Percentiles rank a stretch among this genome's conserved stretches.
Evolutionary conservation across 2,888 invertebrate species (phyloP).

Genomic region (Rhingia rostrata): DNA sequence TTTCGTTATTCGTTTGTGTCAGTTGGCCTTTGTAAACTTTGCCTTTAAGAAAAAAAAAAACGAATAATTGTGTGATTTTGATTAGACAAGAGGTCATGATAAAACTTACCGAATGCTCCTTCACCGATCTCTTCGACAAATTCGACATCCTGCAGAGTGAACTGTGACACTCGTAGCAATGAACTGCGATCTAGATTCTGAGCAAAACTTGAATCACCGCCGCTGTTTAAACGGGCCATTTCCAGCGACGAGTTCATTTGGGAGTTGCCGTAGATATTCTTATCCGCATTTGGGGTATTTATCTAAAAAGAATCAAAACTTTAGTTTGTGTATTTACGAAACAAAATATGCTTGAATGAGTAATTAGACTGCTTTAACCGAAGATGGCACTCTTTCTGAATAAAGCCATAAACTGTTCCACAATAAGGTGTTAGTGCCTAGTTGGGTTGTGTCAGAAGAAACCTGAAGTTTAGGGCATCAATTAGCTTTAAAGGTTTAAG

Average conservation of each 20-base stretch:
- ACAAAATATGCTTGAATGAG: background rate
- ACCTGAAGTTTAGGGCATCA: too few species aligned
- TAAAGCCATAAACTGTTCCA: too few species aligned
- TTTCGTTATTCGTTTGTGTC: constrained; percentile 86
- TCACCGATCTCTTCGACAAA: constrained; percentile 96
- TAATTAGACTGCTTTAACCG: background rate
- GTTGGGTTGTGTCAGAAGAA: too few species aligned
- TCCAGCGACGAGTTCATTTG: constrained; percentile 91
- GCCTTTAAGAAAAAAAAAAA: constrained; percentile 75
- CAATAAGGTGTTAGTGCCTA: too few species aligned
- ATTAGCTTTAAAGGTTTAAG: too few species aligned
- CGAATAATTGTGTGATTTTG: background rate
- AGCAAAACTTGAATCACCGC: constrained; percentile 79
- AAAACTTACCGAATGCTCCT: constrained; percentile 92
- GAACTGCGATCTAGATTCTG: constrained; percentile 82
- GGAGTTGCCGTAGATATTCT: constrained; percentile 92
- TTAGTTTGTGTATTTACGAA: too few species aligned
- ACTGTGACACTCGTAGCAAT: constrained; percentile 89
- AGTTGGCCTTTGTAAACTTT: constrained; percentile 98
- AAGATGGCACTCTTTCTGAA: too few species aligned
- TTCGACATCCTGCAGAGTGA: constrained; percentile 91
- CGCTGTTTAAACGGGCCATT: constrained; percentile 90
- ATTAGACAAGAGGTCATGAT: background rate
- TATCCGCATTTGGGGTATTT: constrained; percentile 88
- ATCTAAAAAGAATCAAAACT: constrained; percentile 81